Evolutionary conservation across 2,888 invertebrate species (phyloP), one percentile per base, ranked within the genome.

Genomic region (Eubasilissa splendida): DNA sequence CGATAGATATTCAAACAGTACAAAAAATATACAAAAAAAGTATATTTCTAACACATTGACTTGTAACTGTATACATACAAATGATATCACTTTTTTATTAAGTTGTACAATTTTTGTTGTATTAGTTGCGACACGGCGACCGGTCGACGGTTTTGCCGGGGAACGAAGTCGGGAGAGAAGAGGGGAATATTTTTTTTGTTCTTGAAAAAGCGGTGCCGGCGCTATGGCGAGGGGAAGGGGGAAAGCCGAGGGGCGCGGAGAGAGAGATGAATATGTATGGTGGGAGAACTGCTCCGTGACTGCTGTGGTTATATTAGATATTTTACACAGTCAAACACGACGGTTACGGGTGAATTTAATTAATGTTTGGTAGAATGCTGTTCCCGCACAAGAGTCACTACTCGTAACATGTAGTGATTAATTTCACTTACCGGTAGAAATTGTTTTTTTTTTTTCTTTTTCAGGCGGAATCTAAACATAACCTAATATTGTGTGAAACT

Each of bases 241-340:
- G 75, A 42, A 70, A 42, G 74, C 14, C 11, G 80, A 74, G 77
- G 33, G 56, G 75, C 9, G 22, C 42, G 77, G 58, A 59, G 63
- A 78, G 80, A 54, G 81, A 73, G 58, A 80, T 80, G 80, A 80
- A 80, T 80, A 80, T 80, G 81, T 77, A 81, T 77, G 75, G 81
- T 65, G 81, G 78, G 80, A 77, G 77, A 80, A 58, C 80, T 12
- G 56, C 65, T 60, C 76, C 68, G 75, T 80, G 76, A 77, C 80
- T 56, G 80, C 77, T 65, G 76, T 70, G 76, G 58, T 52, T 80
- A 80, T 70, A 76, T 68, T 80, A 71, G 63, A 78, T 78, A 81
- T 81, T 73, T 63, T 52, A 50, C 68, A 80, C 80, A 63, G 80
- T 80, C 80, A 77, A 77, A 77, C 65, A 12, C 14, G 22, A 60